Evolutionary conservation across 53 echinoderm and acorn worm genomes (phyloP), one percentile per base, ranked within the genome.

Genomic region (Glandiceps talaboti): DNA sequence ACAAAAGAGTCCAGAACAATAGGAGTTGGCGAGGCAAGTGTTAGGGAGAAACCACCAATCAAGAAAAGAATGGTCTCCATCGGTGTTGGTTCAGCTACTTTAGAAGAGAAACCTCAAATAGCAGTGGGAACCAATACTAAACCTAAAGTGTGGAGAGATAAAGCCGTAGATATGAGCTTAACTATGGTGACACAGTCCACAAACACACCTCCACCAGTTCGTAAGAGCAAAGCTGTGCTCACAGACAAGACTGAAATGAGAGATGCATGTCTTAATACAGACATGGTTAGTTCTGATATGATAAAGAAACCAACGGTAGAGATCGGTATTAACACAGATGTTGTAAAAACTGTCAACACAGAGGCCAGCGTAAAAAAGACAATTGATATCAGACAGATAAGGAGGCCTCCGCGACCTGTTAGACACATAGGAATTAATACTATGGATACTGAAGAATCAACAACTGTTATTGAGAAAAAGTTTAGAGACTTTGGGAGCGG

Each of bases 221-320:
- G 64, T 45, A 45, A 45, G 64, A 45, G 64, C 20, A 45, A 45
- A 45, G 64, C 85, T 14, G 76, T 75, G 1, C 75, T 85, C 20
- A 72, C 82, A 14, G 77, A 77, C 0, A 83, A 87, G 76, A 82
- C 83, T 0, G 27, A 83, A 76, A n/a, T 79, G 29, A 72, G 76
- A 30, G 75, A 33, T 31, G 28, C 33, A 14, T 82, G 81, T 1
- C 74, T 87, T 25, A 87, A 87, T 83, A 87, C 87, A 0, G 76
- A 82, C 25, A 76, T 1, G 33, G 72, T 27, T 74, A 83, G 30
- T 14, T 79, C 74, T 74, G 80, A 79, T 77, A 77, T 74, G 77
- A 78, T 74, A 30, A 76, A 32, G 32, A 30, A 74, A 1, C 75
- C 14, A n/a, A 74, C 73, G 0, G 31, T 33, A 33, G 87, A 86